A percentile compares a stretch with the other conserved stretches of the same genome.
Evolutionary conservation across 2,888 invertebrate species (phyloP).

Genomic region (Eurytoma adleriae): DNA sequence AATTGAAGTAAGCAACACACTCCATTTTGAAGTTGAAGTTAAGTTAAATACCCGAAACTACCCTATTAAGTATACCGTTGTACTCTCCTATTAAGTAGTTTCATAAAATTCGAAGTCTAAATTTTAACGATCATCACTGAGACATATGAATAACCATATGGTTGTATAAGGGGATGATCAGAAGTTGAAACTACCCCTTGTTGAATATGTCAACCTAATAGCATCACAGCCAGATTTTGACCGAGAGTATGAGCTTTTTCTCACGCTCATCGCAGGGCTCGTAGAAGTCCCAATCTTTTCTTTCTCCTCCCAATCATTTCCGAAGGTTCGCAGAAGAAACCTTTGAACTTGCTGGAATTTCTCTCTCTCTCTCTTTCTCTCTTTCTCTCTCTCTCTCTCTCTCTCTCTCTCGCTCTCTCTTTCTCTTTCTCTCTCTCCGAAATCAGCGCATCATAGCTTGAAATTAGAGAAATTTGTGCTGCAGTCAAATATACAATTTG

Average conservation of each 20-base stretch:
- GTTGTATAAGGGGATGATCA: neutral
- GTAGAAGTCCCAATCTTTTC: slow-evolving; percentile 66
- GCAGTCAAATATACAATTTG: slow-evolving; percentile 19
- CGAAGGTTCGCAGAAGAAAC: slow-evolving; percentile 57
- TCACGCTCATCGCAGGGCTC: slow-evolving; percentile 69
- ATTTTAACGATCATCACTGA: too few relatives aligned
- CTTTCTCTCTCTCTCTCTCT: slow-evolving; percentile 60
- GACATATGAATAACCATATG: too few relatives aligned
- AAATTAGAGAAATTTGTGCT: slow-evolving; percentile 40
- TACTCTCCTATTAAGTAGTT: too few relatives aligned
- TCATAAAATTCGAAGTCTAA: too few relatives aligned
- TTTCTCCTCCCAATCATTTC: slow-evolving; percentile 47
- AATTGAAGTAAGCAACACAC: too few relatives aligned
- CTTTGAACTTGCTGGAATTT: slow-evolving; percentile 69
- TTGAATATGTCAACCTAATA: slow-evolving; percentile 68
- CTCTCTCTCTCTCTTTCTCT: slow-evolving; percentile 41
- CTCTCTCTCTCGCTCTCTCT: slow-evolving; percentile 52
- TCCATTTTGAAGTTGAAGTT: too few relatives aligned
- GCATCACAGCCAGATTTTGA: slow-evolving; percentile 65
- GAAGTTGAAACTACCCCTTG: slow-evolving; percentile 48
- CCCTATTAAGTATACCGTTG: too few relatives aligned
- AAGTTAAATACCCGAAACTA: too few relatives aligned
- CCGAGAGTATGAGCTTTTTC: slow-evolving; percentile 68
- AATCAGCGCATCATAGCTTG: neutral
- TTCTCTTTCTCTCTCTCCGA: neutral